Evolutionary conservation across 1,140 invertebrate genomes (phyloP).

Genomic region (Achatina immaculata): DNA sequence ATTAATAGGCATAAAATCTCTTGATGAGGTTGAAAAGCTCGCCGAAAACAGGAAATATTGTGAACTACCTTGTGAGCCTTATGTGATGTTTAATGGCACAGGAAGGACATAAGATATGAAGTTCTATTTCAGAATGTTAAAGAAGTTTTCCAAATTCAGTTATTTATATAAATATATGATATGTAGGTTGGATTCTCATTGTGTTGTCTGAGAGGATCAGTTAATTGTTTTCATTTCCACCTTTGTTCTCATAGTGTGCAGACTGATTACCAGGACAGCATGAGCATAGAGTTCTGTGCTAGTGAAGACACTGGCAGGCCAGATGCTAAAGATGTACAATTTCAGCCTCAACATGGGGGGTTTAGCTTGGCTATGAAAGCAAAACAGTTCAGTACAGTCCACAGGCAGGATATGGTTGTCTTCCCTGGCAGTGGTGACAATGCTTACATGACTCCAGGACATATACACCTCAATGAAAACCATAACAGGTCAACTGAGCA

Average conservation of each 20-base stretch:
- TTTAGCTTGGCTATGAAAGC: conserved; percentile 12
- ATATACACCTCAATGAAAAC: neutral
- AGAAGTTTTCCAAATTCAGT: too few relatives aligned
- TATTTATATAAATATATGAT: too few relatives aligned
- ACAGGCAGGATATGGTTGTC: neutral
- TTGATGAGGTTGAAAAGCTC: too few relatives aligned
- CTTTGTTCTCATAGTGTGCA: neutral
- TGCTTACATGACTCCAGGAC: neutral
- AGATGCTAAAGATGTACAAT: neutral
- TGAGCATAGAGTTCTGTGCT: conserved; percentile 33
- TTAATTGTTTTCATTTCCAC: neutral
- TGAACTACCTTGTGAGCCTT: too few relatives aligned
- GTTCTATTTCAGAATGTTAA: too few relatives aligned
- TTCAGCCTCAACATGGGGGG: neutral
- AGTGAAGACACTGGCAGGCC: conserved; percentile 20
- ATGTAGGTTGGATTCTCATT: too few relatives aligned
- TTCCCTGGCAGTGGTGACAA: neutral
- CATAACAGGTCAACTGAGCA: neutral
- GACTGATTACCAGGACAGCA: conserved; percentile 18
- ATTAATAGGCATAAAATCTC: too few relatives aligned
- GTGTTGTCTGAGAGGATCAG: too few relatives aligned
- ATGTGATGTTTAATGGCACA: too few relatives aligned
- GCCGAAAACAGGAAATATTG: too few relatives aligned
- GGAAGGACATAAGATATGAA: too few relatives aligned
- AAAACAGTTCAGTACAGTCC: conserved; percentile 20